Evolutionary conservation across 2,113 vertebrate species (phyloP), one percentile per base, ranked within the genome.

Genomic region (Myiopsitta monachus): DNA sequence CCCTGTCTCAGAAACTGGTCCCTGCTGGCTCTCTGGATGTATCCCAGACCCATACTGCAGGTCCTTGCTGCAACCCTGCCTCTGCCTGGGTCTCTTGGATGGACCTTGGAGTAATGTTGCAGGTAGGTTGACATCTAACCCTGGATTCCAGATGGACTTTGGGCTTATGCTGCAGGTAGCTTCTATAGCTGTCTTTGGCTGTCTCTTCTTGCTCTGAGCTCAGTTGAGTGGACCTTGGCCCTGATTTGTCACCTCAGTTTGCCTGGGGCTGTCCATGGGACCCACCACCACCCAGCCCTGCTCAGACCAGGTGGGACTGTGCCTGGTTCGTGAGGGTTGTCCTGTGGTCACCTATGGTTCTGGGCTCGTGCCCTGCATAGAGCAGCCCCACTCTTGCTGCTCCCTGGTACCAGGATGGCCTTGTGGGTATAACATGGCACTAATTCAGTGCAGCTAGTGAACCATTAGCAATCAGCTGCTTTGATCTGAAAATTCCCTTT

Each of bases 41-140:
- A 4, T 7, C 16, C 19, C 14, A 59, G n/a, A 18, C 21, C 12
- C 2, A 0, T 0, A 0, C 3, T 31, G 7, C 16, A 47, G 19
- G 22, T 77, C 13, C 28, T 38, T 36, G 11, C 16, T 85, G n/a
- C 15, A 54, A 4, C 6, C 10, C 7, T 72, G 9, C 14, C 28
- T 57, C 38, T 79, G n/a, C 7, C 43, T 83, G 54, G 19, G 12
- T 22, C 27, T 78, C 27, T 17, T 62, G 76, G 43, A 4, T 47
- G 63, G 26, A 10, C 5, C 9, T 26, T 12, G 8, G 31, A 28
- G 64, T 27, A 47, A 7, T 2, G 1, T 1, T 55, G 59, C 5
- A 22, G 72, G 28, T 30, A 23, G 17, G 26, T 44, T 79, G 72
- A 15, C 10, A 8, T 46, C 57, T 33, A 7, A 10, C 16, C 4